A percentile compares a stretch with the other conserved stretches of the same genome.
Conservation (phyloP, 2,888 invertebrate species). For the Aleiodes leptofemur region DNA sequence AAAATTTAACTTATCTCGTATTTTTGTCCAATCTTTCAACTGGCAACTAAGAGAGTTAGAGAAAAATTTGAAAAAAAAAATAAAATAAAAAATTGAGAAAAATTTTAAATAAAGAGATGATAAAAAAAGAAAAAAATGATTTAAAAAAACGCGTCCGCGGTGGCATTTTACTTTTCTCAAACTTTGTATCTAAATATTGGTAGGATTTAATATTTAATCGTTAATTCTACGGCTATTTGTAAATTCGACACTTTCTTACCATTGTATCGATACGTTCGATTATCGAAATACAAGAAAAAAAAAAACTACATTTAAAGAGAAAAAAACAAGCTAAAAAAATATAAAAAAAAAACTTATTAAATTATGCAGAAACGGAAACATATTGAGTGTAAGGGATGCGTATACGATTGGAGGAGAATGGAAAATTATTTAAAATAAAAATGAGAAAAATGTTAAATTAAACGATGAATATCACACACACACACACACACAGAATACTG, state of each 20-base stretch:
- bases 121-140: slow-evolving; percentile 23
- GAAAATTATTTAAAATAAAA: slow-evolving; percentile 47
- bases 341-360: slow-evolving; percentile 7
- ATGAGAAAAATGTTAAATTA: background rate
- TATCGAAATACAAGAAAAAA: slow-evolving; percentile 33
- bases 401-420: slow-evolving; percentile 49
- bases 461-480: slow-evolving; percentile 63
- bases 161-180: slow-evolving; percentile 51
- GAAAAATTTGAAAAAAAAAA: slow-evolving; percentile 8
- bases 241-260: slow-evolving; percentile 55
- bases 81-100: background rate
- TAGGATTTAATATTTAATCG: slow-evolving; percentile 57
- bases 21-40: slow-evolving; percentile 31
- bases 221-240: slow-evolving; percentile 57
- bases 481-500: slow-evolving; percentile 65
- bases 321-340: slow-evolving; percentile 1
- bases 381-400: slow-evolving; percentile 47
- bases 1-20: slow-evolving; percentile 18
- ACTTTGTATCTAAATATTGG: slow-evolving; percentile 56
- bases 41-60: slow-evolving; percentile 44
- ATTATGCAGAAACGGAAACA: slow-evolving; percentile 46
- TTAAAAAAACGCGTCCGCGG: slow-evolving; percentile 34
- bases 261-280: slow-evolving; percentile 51
- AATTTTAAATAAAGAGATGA: slow-evolving; percentile 23
- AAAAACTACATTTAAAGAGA: slow-evolving; percentile 3